A percentile compares a stretch with the other conserved stretches of the same genome.
phyloP scores from a whole-genome alignment of 2,113 vertebrate genomes.

The Actenoides lindsayi region DNA sequence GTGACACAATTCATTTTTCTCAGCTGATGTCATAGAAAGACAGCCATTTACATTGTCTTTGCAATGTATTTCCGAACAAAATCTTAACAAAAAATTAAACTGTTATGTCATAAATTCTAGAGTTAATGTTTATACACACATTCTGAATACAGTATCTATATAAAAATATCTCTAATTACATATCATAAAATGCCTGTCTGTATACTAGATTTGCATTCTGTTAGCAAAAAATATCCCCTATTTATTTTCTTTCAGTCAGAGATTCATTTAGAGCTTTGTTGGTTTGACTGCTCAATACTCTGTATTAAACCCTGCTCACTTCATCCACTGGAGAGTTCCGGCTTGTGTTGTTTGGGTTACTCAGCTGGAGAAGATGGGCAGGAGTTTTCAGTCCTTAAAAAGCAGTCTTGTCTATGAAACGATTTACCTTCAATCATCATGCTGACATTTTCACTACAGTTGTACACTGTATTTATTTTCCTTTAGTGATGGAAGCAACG shows the following conservation, averaged over 20 bases:
- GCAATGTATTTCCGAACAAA: conserved; percentile 71
- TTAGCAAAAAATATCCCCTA: conserved; percentile 68
- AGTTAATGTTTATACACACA: conserved; percentile 77
- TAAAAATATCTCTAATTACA: conserved; percentile 77
- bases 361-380: background rate
- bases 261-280: conserved; percentile 54
- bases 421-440: background rate
- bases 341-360: background rate
- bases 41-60: conserved; percentile 65
- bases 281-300: background rate
- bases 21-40: conserved; percentile 61
- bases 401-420: background rate
- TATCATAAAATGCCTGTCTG: conserved; percentile 67
- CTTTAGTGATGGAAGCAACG: conserved; percentile 5
- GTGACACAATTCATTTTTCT: conserved; percentile 63
- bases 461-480: background rate
- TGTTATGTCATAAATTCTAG: conserved; percentile 76
- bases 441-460: background rate
- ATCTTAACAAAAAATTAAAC: conserved; percentile 65
- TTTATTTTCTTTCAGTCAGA: conserved; percentile 51
- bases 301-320: background rate
- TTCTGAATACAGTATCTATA: conserved; percentile 77
- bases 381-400: conserved; percentile 13
- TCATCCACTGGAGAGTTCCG: background rate
- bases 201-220: conserved; percentile 73